phyloP scores from a whole-genome alignment of 2,797 vertebrate species.

The Semaprochilodus insignis region DNA sequence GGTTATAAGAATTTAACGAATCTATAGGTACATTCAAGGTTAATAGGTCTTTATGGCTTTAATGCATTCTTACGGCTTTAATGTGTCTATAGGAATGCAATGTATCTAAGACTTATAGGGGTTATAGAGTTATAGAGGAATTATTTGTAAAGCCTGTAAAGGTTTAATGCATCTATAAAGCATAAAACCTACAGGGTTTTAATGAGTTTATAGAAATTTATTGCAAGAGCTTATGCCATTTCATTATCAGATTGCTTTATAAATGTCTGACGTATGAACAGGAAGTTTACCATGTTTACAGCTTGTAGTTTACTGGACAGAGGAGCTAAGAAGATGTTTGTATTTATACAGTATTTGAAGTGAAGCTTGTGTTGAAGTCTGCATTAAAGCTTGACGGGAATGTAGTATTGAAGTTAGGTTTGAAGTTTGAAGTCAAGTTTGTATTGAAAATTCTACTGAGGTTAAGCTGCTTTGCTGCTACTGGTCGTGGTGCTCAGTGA shows the following conservation, averaged over 20 bases:
- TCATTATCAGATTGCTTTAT: background rate
- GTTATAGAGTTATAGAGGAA: too few species aligned
- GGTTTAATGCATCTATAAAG: too few species aligned
- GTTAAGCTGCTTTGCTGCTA: conserved; percentile 42
- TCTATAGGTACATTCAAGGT: too few species aligned
- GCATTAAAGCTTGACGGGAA: background rate
- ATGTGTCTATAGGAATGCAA: too few species aligned
- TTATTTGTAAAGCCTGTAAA: too few species aligned
- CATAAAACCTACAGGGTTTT: too few species aligned
- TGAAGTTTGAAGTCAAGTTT: conserved; percentile 1
- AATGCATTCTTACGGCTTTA: too few species aligned
- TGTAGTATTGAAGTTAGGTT: background rate
- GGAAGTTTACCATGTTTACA: background rate
- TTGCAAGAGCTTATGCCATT: background rate
- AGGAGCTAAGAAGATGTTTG: background rate
- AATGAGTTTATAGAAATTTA: background rate
- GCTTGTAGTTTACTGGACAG: background rate
- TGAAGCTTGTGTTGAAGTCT: background rate
- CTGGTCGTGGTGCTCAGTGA: conserved; percentile 57
- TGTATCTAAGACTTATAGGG: too few species aligned
- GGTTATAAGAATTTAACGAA: too few species aligned
- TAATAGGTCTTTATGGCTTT: too few species aligned
- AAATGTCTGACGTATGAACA: background rate
- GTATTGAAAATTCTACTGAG: background rate
- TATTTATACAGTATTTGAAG: too few species aligned